phyloP scores from a whole-genome alignment of 2,797 vertebrate species.

The Morus bassanus region DNA sequence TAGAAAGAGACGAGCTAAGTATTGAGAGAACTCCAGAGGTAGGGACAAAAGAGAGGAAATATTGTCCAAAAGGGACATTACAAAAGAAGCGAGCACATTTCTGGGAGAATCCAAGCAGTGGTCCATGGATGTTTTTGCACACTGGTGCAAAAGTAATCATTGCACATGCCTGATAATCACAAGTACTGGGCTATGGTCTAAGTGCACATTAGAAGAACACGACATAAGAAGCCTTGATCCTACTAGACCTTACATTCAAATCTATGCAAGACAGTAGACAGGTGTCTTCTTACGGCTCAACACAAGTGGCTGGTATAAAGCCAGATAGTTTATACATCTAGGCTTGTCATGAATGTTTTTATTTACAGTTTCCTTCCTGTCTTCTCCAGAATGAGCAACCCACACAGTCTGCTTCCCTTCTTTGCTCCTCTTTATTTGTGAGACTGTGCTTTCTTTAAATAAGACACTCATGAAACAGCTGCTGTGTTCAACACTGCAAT shows the following conservation, averaged over 20 bases:
- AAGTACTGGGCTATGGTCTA: not conserved
- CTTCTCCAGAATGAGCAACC: not conserved
- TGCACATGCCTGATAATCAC: not conserved
- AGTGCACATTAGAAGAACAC: not conserved
- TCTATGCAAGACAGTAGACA: not conserved
- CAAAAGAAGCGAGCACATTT: fast-evolving
- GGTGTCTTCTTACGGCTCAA: not conserved
- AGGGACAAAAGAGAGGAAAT: not conserved
- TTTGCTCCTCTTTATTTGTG: not conserved
- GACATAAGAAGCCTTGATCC: fast-evolving
- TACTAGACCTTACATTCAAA: not conserved
- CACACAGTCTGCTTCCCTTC: not conserved
- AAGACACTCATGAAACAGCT: not conserved
- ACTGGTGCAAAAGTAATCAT: not conserved
- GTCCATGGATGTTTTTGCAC: not conserved
- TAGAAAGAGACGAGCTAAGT: not conserved
- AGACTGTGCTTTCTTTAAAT: not conserved
- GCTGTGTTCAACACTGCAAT: not conserved
- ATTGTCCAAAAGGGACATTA: not conserved
- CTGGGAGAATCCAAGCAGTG: not conserved
- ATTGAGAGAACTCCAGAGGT: not conserved
- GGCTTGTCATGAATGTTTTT: not conserved
- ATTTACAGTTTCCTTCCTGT: not conserved
- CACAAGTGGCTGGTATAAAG: not conserved
- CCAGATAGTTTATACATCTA: not conserved